Percentiles rank a stretch among this genome's conserved stretches.
Evolutionary conservation across 1,140 invertebrate genomes (phyloP).

Genomic region (Habropoda laboriosa): DNA sequence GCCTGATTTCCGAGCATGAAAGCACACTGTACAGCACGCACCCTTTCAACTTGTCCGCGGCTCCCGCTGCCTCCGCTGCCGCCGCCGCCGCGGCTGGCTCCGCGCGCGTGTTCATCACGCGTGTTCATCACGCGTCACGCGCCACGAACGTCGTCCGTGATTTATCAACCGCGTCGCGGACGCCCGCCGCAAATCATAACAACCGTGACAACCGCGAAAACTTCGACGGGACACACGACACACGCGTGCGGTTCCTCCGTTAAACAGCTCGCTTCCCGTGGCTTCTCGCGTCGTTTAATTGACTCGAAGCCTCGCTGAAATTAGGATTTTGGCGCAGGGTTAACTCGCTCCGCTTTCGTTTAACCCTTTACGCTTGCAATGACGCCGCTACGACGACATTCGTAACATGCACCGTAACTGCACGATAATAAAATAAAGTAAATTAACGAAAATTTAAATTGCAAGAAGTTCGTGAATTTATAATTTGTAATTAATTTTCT

Average conservation of each 20-base stretch:
- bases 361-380: no score
- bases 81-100: not conserved
- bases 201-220: slow-evolving; percentile 46
- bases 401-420: no score
- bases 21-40: slow-evolving; percentile 54
- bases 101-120: slow-evolving; percentile 15
- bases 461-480: no score
- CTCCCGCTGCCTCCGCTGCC: not conserved
- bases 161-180: slow-evolving; percentile 45
- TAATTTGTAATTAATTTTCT: no score
- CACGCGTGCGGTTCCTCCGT: not conserved
- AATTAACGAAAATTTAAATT: no score
- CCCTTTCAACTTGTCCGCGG: slow-evolving; percentile 55
- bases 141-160: slow-evolving; percentile 21
- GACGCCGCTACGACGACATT: no score
- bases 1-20: slow-evolving; percentile 74
- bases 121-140: slow-evolving; percentile 48
- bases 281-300: not conserved
- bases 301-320: not conserved
- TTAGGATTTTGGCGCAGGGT: no score
- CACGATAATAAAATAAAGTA: no score
- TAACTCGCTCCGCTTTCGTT: no score
- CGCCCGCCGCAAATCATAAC: slow-evolving; percentile 44
- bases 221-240: not conserved
- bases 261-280: not conserved